Evolutionary conservation across 2,113 vertebrate species (phyloP).

Genomic region (Odocoileus virginianus): DNA sequence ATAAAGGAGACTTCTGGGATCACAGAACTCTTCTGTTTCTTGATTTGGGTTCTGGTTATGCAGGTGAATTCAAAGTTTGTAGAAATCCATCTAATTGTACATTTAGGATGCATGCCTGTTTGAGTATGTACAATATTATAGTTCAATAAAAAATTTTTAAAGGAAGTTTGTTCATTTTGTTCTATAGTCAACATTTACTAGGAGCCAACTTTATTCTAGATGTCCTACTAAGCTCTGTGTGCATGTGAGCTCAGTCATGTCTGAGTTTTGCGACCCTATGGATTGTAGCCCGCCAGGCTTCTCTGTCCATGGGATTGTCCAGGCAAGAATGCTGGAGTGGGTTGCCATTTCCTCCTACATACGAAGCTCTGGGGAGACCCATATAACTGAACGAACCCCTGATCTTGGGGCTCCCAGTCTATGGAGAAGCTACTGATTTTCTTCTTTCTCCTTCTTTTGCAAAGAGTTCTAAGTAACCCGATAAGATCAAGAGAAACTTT

Average conservation of each 20-base stretch:
- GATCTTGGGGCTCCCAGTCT: not conserved
- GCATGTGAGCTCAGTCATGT: not conserved
- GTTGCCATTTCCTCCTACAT: not conserved
- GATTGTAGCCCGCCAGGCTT: not conserved
- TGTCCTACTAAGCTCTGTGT: accelerated
- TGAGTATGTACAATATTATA: not conserved
- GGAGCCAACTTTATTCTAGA: not conserved
- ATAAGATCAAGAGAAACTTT: slow-evolving; percentile 47
- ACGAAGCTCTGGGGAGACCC: not conserved
- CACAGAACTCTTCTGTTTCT: not conserved
- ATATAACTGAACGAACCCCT: not conserved
- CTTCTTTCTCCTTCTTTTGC: not conserved
- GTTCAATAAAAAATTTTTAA: not conserved
- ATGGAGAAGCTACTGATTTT: not conserved
- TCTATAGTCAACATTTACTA: not conserved
- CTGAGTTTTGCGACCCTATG: not conserved
- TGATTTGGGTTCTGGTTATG: not conserved
- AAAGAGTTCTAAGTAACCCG: not conserved
- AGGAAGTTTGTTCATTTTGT: not conserved
- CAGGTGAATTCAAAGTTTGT: not conserved
- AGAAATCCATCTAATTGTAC: not conserved
- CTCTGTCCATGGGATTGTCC: not conserved
- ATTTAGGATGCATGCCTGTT: not conserved
- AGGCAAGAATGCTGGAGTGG: not conserved
- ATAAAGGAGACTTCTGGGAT: not conserved